Conservation (phyloP, 2,113 vertebrate species). For the Plestiodon gilberti region DNA sequence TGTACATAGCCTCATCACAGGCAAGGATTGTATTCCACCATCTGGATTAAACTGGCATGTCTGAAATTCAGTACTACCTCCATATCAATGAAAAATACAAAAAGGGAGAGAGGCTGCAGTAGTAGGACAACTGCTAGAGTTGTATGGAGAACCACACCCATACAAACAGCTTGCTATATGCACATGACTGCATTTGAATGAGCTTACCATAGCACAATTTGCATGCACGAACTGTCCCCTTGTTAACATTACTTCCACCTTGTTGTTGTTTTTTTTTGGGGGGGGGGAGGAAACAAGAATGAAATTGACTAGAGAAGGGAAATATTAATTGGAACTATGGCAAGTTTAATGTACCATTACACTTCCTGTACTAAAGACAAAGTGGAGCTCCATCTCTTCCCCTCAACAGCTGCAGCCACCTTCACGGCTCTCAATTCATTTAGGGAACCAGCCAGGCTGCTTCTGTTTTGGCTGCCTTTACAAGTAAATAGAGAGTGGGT, state of each 20-base stretch:
- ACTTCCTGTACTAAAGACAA: neutral
- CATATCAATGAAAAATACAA: neutral
- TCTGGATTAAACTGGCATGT: neutral
- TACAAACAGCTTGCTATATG: neutral
- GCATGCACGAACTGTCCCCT: no score
- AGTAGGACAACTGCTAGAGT: neutral
- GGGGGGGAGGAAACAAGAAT: neutral
- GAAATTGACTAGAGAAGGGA: neutral
- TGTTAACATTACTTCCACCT: neutral
- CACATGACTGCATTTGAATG: neutral
- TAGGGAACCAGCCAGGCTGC: neutral
- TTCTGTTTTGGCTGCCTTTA: neutral
- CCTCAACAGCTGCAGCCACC: neutral
- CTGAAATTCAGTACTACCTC: neutral
- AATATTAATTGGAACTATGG: neutral
- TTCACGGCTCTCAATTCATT: neutral
- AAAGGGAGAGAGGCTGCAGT: neutral
- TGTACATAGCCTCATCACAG: neutral
- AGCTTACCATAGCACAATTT: neutral
- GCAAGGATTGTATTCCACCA: neutral
- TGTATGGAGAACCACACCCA: neutral
- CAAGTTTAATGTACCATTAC: neutral
- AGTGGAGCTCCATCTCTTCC: no score
- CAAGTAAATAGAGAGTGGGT: neutral
- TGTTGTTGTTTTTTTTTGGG: neutral